Conservation (phyloP, 2,797 vertebrate species). For the Poeciliopsis gracilis region DNA sequence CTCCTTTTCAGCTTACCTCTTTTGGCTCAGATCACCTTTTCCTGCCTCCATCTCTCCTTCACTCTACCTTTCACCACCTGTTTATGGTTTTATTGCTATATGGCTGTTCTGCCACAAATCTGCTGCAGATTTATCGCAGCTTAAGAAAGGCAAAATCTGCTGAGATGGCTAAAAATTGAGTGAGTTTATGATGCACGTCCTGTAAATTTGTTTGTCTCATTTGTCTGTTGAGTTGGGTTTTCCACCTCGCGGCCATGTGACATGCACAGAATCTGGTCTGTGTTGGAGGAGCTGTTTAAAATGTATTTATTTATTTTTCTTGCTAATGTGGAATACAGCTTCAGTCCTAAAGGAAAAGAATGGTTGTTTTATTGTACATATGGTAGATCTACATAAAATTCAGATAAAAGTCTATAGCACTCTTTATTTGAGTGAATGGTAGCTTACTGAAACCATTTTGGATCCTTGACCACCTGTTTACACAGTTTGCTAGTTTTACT, state of each 20-base stretch:
- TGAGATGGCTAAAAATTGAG: constrained; percentile 22
- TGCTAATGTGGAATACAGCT: neutral
- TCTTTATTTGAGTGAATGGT: constrained; percentile 20
- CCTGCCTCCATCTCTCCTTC: constrained; percentile 7
- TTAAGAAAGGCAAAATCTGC: constrained; percentile 25
- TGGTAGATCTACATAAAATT: constrained; percentile 13
- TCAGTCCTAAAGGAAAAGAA: constrained; percentile 2
- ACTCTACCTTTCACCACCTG: constrained; percentile 22
- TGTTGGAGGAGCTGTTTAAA: constrained; percentile 2
- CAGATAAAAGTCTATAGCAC: neutral
- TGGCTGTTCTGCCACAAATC: neutral
- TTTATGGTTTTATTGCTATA: constrained; percentile 11
- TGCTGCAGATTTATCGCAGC: constrained; percentile 23
- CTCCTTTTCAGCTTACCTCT: neutral
- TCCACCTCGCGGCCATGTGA: constrained; percentile 14
- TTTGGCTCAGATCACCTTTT: constrained; percentile 13
- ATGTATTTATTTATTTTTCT: constrained; percentile 5
- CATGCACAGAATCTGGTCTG: constrained; percentile 10
- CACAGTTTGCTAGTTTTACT: constrained; percentile 54
- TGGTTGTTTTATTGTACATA: constrained; percentile 8
- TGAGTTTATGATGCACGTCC: constrained; percentile 31
- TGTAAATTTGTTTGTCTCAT: constrained; percentile 27
- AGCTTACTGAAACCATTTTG: constrained; percentile 30
- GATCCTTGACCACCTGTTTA: constrained; percentile 59
- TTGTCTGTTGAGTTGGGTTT: constrained; percentile 24